These are phyloP conservation scores for Platycnemis pennipes DNA, from an alignment of 2,888 invertebrate genomes.

Conservation along the genomic window DNA sequence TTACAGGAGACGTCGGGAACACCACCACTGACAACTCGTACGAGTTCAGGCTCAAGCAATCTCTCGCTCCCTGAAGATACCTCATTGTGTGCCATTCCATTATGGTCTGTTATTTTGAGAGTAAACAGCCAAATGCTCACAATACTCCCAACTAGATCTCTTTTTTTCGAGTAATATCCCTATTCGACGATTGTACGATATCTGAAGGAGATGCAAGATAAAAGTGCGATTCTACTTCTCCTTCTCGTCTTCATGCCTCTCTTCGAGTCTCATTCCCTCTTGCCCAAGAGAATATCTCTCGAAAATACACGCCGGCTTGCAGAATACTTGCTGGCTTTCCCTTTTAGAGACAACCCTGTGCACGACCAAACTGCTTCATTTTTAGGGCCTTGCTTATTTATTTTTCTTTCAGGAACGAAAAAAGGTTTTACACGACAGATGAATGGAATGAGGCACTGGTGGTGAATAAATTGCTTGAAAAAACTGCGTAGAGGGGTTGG, in stretches of 20 bases:
- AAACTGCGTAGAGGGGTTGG: neutral
- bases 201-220: neutral
- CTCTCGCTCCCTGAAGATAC: neutral
- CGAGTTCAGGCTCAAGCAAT: neutral
- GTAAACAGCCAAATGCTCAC: neutral
- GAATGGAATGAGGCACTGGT: neutral
- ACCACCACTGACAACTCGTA: neutral
- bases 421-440: neutral
- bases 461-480: neutral
- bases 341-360: conserved; percentile 16
- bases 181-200: neutral
- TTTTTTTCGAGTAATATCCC: neutral
- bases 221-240: neutral
- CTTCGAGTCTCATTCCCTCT: neutral
- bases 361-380: neutral
- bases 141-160: neutral
- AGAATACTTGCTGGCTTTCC: conserved; percentile 1
- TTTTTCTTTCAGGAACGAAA: neutral
- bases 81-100: neutral
- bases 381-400: neutral
- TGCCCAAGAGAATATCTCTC: neutral
- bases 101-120: neutral
- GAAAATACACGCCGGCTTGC: neutral
- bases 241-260: neutral
- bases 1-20: neutral